These are phyloP conservation scores for Ariolimax columbianus DNA, from an alignment of 2,888 invertebrate species.

Conservation along the genomic window DNA sequence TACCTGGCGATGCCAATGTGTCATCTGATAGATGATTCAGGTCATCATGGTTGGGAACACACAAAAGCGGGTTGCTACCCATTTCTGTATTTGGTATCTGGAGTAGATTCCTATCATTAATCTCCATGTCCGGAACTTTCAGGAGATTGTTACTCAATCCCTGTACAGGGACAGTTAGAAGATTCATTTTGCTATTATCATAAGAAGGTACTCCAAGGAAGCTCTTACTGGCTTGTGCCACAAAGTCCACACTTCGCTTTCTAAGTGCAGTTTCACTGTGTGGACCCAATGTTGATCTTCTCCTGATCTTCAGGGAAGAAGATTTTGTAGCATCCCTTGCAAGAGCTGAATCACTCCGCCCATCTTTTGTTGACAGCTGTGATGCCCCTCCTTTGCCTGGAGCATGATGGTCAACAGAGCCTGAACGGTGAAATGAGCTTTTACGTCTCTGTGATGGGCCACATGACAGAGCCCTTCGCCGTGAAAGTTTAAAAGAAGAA, in stretches of 20 bases:
- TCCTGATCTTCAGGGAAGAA: constrained; percentile 29
- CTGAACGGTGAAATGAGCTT: constrained; percentile 53
- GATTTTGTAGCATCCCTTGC: constrained; percentile 10
- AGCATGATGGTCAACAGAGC: constrained; percentile 55
- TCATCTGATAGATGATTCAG: background rate
- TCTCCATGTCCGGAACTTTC: constrained; percentile 9
- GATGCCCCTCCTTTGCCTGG: constrained; percentile 18
- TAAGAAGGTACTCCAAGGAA: constrained; percentile 1
- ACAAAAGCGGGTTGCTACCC: constrained; percentile 26
- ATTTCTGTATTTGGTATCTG: constrained; percentile 22
- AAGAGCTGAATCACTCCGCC: constrained; percentile 30
- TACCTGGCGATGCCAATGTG: background rate
- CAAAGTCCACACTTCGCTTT: constrained; percentile 42
- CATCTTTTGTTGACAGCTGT: constrained; percentile 36
- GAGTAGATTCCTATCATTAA: constrained; percentile 21
- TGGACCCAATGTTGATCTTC: background rate
- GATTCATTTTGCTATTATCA: constrained; percentile 26
- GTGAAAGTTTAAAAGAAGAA: constrained; percentile 56
- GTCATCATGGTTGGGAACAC: constrained; percentile 3
- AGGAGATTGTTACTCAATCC: constrained; percentile 35
- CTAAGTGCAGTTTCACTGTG: background rate
- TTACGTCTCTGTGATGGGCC: constrained; percentile 53
- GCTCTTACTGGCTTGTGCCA: background rate
- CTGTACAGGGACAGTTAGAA: constrained; percentile 34
- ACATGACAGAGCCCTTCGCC: constrained; percentile 55